Percentiles rank a stretch among this genome's conserved stretches.
Conservation (phyloP, 2,113 vertebrate genomes). For the Chrysochloris asiatica region DNA sequence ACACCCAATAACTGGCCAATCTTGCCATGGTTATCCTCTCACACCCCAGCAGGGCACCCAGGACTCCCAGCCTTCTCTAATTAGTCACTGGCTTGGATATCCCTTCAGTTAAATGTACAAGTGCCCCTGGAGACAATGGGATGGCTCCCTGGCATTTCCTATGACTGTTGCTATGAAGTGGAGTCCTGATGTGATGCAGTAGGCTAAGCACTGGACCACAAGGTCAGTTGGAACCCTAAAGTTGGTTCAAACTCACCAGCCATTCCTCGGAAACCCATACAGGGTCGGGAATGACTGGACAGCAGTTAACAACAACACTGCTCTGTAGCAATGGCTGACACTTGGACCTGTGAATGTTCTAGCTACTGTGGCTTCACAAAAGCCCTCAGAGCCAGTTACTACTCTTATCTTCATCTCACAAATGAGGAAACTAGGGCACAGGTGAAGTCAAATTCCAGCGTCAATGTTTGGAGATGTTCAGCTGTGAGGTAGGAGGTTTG, state of each 20-base stretch:
- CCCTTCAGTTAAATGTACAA: not conserved
- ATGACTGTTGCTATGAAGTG: no score
- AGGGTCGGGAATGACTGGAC: no score
- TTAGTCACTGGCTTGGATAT: not conserved
- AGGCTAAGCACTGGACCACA: no score
- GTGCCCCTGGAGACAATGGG: no score
- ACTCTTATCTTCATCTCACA: not conserved
- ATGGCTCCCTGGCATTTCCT: not conserved
- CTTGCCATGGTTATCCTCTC: not conserved
- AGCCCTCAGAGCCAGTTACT: not conserved
- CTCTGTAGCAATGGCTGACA: not conserved
- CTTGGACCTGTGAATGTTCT: not conserved
- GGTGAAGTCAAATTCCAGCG: not conserved
- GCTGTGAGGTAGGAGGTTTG: no score
- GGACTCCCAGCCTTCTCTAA: not conserved
- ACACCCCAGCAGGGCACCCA: no score
- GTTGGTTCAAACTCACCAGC: no score
- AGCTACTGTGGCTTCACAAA: not conserved
- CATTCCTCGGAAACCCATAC: no score
- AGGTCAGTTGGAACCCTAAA: no score
- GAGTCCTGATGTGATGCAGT: no score
- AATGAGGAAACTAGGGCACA: not conserved
- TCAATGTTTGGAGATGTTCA: not conserved
- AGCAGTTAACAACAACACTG: no score
- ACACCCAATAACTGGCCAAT: not conserved